Base-by-base conservation (phyloP, 2,797 vertebrate species). In the Eutrigla gurnardus region DNA sequence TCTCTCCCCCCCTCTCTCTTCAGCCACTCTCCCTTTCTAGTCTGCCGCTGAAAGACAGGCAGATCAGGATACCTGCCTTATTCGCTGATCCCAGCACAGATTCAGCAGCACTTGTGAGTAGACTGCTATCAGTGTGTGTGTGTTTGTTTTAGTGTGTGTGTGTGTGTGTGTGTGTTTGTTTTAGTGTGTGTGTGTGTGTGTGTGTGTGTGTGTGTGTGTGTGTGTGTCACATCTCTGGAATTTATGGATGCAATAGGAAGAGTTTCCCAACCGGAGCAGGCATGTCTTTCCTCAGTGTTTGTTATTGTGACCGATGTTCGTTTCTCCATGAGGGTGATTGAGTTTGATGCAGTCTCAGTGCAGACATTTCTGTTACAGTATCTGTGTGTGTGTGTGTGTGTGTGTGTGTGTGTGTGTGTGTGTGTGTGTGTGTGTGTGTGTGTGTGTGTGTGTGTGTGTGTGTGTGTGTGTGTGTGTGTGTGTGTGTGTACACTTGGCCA, bases 41-140 rank as follows among this genome's bases (percentile, higher is more conserved):
- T 64, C 60, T 76, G 68, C 70, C 0, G 17, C 37, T 60, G 73
- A 74, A 55, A 73, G 79, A 78, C 39, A 37, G 37, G 67, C 40
- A 42, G 70, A 63, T 67, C 40, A n/a, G 85, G 86, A 91, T 73
- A 65, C 65, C 73, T 67, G 59, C 57, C 67, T 55, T 57, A n/a
- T 73, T 17, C 77, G 7, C 75, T 81, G 79, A 81, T 52, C 70
- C 37, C 52, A 49, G 70, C 53, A 46, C 65, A 78, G 57, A 77
- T 65, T 45, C 62, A 73, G 58, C 78, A 59, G 63, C 53, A 36
- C 66, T 14, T 73, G 89, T 89, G 82, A 91, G 91, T 91, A 86
- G 32, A 66, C 76, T 45, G 32, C 47, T 32, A 6, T 77, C 70
- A 42, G 53, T 63, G 63, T 6, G 70, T 2, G 25, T 25, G 25